phyloP scores from a whole-genome alignment of 1,140 invertebrate species.

The Scaptomyza graminum region DNA sequence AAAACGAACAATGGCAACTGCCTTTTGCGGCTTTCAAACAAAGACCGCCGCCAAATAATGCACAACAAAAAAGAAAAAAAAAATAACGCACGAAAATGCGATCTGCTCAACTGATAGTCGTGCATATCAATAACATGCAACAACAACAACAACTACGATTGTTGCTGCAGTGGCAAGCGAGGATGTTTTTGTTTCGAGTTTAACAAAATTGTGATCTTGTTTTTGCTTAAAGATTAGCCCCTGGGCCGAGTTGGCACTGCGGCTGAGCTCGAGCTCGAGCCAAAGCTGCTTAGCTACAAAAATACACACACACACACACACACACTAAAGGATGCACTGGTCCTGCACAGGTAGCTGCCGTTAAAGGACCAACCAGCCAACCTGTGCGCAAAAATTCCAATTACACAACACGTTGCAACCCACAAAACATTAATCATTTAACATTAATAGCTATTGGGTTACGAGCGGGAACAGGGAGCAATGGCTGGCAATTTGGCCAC shows the following conservation, averaged over 20 bases:
- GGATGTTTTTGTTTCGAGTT: slow-evolving; percentile 60
- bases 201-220: slow-evolving; percentile 78
- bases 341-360: slow-evolving; percentile 51
- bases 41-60: slow-evolving; percentile 53
- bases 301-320: slow-evolving; percentile 5
- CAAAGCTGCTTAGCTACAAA: slow-evolving; percentile 68
- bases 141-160: slow-evolving; percentile 1
- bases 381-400: slow-evolving; percentile 58
- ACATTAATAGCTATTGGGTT: slow-evolving; percentile 74
- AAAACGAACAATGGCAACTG: slow-evolving; percentile 65
- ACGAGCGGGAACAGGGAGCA: slow-evolving; percentile 17
- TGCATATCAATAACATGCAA: slow-evolving; percentile 73
- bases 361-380: slow-evolving; percentile 32
- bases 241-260: slow-evolving; percentile 46
- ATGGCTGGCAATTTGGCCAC: slow-evolving; percentile 32
- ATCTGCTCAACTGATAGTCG: slow-evolving; percentile 54
- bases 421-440: slow-evolving; percentile 72
- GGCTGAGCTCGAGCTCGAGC: slow-evolving; percentile 57
- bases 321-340: slow-evolving; percentile 36
- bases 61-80: neutral
- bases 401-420: slow-evolving; percentile 78
- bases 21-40: slow-evolving; percentile 77
- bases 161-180: slow-evolving; percentile 29
- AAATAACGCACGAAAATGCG: slow-evolving; percentile 44
- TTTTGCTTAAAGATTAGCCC: slow-evolving; percentile 72